phyloP scores from a whole-genome alignment of 2,797 vertebrate species.

The Thaleichthys pacificus region DNA sequence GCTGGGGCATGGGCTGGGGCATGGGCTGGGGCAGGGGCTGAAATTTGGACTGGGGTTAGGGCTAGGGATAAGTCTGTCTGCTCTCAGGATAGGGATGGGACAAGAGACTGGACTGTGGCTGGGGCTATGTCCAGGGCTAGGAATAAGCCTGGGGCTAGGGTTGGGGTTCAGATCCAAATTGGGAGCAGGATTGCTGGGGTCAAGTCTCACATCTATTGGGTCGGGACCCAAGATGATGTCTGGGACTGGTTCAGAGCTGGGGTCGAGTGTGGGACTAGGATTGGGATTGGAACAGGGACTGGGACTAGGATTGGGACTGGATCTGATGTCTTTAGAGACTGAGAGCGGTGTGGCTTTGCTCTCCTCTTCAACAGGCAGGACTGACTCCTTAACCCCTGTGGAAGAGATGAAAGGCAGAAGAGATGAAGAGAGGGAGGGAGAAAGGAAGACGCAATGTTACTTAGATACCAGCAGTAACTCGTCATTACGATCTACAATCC shows the following conservation, averaged over 20 bases:
- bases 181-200: neutral
- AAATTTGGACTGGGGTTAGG: neutral
- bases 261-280: neutral
- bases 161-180: neutral
- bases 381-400: constrained; percentile 79
- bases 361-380: constrained; percentile 2
- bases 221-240: neutral
- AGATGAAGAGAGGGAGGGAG: too few species aligned
- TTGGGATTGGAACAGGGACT: constrained; percentile 10
- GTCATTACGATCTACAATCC: too few species aligned
- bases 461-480: too few species aligned
- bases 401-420: too few species aligned
- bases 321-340: neutral
- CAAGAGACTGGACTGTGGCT: constrained; percentile 10
- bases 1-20: neutral
- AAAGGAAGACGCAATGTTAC: neutral
- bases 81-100: constrained; percentile 17
- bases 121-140: neutral
- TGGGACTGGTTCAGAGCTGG: neutral
- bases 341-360: neutral
- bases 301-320: neutral
- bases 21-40: neutral
- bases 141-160: neutral
- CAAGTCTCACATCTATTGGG: too few species aligned
- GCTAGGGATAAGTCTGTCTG: constrained; percentile 23